These are phyloP conservation scores for Zygaena filipendulae DNA, from an alignment of 2,888 invertebrate genomes.

Conservation along the genomic window DNA sequence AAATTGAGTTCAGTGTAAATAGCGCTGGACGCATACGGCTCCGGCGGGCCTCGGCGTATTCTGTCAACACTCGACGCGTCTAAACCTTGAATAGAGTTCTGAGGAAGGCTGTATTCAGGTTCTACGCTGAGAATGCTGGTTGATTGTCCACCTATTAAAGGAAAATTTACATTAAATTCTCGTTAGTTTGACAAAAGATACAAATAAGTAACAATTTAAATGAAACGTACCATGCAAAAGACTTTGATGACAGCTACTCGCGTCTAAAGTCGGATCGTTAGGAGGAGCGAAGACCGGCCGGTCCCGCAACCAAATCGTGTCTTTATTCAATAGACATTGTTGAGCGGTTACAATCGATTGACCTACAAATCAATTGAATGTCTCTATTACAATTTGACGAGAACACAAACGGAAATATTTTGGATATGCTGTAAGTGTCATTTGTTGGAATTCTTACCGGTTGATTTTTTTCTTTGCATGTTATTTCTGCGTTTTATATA, in stretches of 20 bases:
- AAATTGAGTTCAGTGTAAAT: slow-evolving; percentile 67
- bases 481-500: slow-evolving; percentile 50
- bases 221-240: slow-evolving; percentile 48
- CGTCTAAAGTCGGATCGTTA: slow-evolving; percentile 42
- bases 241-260: slow-evolving; percentile 55
- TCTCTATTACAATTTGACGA: slow-evolving; percentile 42
- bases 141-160: slow-evolving; percentile 50
- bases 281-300: slow-evolving; percentile 52
- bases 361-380: slow-evolving; percentile 49
- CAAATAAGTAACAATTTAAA: too few species aligned
- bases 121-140: slow-evolving; percentile 54
- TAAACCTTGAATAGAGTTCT: slow-evolving; percentile 58
- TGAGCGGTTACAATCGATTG: slow-evolving; percentile 62
- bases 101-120: slow-evolving; percentile 58
- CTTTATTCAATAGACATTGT: slow-evolving; percentile 62
- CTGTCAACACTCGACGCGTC: slow-evolving; percentile 54
- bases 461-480: slow-evolving; percentile 54
- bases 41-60: slow-evolving; percentile 52
- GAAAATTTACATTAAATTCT: too few species aligned
- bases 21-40: slow-evolving; percentile 61
- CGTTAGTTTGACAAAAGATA: too few species aligned
- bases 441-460: slow-evolving; percentile 40
- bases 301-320: slow-evolving; percentile 60
- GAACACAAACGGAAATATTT: too few species aligned
- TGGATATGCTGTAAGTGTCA: too few species aligned